Evolutionary conservation across 2,797 vertebrate species (phyloP).

Genomic region (Sphenopsis melanotis): DNA sequence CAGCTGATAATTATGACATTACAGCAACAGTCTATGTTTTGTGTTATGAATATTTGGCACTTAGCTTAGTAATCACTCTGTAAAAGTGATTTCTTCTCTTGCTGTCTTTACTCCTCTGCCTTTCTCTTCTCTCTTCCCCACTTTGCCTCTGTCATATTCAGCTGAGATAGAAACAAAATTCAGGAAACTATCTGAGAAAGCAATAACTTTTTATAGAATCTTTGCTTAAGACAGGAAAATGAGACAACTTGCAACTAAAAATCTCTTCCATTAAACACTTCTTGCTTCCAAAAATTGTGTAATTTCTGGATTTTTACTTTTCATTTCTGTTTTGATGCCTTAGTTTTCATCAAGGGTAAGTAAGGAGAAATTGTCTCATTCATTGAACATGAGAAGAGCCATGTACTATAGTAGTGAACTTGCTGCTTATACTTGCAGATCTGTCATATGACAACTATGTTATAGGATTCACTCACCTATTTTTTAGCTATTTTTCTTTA

Average conservation of each 20-base stretch:
- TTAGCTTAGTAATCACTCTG: neutral
- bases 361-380: conserved; percentile 42
- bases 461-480: conserved; percentile 38
- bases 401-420: neutral
- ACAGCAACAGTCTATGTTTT: conserved; percentile 59
- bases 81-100: neutral
- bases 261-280: neutral
- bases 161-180: neutral
- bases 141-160: conserved; percentile 31
- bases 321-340: conserved; percentile 7
- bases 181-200: neutral
- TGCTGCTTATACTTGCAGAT: conserved; percentile 43
- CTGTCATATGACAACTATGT: conserved; percentile 50
- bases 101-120: neutral
- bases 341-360: conserved; percentile 11
- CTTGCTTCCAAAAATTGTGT: neutral
- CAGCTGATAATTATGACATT: conserved; percentile 75
- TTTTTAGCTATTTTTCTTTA: conserved; percentile 62
- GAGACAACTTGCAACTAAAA: neutral
- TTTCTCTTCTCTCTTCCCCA: neutral
- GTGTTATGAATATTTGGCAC: conserved; percentile 60
- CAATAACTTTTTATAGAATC: neutral
- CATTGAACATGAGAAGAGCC: neutral
- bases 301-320: neutral
- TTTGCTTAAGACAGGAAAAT: neutral